phyloP scores from a whole-genome alignment of 2,888 invertebrate species.

The Neuroscelio doddi region DNA sequence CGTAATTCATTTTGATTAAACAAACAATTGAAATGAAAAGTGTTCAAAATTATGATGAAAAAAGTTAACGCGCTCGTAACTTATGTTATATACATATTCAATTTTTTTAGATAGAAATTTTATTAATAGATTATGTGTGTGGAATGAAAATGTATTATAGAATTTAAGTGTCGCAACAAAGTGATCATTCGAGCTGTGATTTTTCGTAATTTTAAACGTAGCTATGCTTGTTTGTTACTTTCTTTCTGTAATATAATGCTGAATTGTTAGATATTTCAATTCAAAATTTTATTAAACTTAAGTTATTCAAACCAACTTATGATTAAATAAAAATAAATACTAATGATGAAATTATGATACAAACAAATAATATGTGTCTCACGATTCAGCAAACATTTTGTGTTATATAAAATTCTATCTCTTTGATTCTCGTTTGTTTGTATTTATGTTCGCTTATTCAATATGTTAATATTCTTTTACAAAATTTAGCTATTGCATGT shows the following conservation, averaged over 20 bases:
- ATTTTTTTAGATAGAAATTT: constrained; percentile 15
- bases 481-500: constrained; percentile 17
- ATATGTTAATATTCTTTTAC: neutral
- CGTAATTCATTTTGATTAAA: too few relatives aligned
- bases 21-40: neutral
- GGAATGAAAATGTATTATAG: constrained; percentile 23
- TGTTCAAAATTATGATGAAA: constrained; percentile 5
- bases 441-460: neutral
- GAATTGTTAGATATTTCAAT: constrained; percentile 3
- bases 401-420: constrained; percentile 9
- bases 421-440: constrained; percentile 10
- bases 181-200: constrained; percentile 44
- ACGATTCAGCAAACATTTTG: constrained; percentile 5
- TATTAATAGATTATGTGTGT: constrained; percentile 17
- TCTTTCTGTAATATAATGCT: constrained; percentile 1
- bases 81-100: constrained; percentile 23
- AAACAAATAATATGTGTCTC: neutral
- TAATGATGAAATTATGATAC: too few relatives aligned
- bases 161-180: constrained; percentile 37
- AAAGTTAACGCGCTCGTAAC: constrained; percentile 27
- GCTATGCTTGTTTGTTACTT: constrained; percentile 24
- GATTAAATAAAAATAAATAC: too few relatives aligned
- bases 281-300: too few relatives aligned
- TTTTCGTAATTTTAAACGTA: constrained; percentile 24
- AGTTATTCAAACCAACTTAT: too few relatives aligned